phyloP scores from a whole-genome alignment of 2,888 invertebrate species.

The Aporophyla lueneburgensis region DNA sequence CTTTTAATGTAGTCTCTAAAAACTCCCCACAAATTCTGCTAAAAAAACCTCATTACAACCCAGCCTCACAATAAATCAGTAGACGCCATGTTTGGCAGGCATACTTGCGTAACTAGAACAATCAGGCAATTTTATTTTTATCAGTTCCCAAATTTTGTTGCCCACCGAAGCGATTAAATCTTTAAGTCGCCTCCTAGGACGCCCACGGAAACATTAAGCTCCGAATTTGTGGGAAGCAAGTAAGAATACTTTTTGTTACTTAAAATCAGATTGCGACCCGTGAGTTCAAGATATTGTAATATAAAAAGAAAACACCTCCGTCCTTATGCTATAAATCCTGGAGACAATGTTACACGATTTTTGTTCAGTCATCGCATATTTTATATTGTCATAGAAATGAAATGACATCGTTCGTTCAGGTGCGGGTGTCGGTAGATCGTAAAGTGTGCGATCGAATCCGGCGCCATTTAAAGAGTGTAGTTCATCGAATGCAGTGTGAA shows the following conservation, averaged over 20 bases:
- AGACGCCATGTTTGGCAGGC: slow-evolving; percentile 22
- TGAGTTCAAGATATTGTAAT: slow-evolving; percentile 14
- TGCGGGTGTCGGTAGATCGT: slow-evolving; percentile 33
- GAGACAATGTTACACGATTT: slow-evolving; percentile 46
- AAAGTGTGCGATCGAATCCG: slow-evolving; percentile 46
- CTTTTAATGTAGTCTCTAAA: background rate
- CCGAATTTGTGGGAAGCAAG: slow-evolving; percentile 25
- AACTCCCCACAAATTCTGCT: background rate
- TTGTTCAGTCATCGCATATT: slow-evolving; percentile 51
- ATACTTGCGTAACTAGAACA: slow-evolving; percentile 34
- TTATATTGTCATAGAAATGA: slow-evolving; percentile 54
- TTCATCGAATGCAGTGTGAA: slow-evolving; percentile 12
- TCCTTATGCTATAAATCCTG: slow-evolving; percentile 37
- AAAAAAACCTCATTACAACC: slow-evolving; percentile 1
- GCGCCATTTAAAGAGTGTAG: slow-evolving; percentile 13
- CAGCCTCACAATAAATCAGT: slow-evolving; percentile 33
- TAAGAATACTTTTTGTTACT: slow-evolving; percentile 42
- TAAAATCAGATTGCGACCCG: slow-evolving; percentile 49
- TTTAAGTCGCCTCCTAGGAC: slow-evolving; percentile 47
- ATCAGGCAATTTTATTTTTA: slow-evolving; percentile 57
- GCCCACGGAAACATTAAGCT: slow-evolving; percentile 50
- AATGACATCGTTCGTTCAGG: slow-evolving; percentile 51
- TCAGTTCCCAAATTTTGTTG: slow-evolving; percentile 58
- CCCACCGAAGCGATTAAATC: slow-evolving; percentile 51
- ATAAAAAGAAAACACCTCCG: slow-evolving; percentile 32